Conservation (phyloP, 2,888 invertebrate species). For the Melanophora roralis region DNA sequence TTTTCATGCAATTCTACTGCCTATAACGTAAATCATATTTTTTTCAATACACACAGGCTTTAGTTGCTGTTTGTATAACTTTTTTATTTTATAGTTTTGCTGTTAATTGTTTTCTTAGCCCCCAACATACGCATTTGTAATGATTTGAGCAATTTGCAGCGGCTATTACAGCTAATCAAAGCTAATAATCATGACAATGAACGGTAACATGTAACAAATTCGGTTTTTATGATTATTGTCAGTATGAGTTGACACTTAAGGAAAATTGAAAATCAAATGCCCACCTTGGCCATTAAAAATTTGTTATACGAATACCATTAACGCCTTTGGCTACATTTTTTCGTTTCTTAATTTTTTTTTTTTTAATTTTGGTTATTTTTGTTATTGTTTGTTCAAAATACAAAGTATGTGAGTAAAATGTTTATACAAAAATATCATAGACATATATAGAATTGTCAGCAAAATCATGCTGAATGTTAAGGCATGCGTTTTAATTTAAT, state of each 20-base stretch:
- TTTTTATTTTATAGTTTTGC: slow-evolving; percentile 8
- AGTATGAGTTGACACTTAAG: slow-evolving; percentile 59
- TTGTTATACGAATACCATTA: slow-evolving; percentile 19
- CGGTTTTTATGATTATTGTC: slow-evolving; percentile 60
- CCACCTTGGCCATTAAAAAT: slow-evolving; percentile 51
- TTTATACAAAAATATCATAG: background rate
- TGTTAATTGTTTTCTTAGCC: slow-evolving; percentile 19
- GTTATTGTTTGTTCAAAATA: slow-evolving; percentile 22
- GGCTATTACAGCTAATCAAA: slow-evolving; percentile 55
- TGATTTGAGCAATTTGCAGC: slow-evolving; percentile 34
- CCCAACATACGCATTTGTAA: slow-evolving; percentile 44
- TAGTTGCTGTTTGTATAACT: background rate
- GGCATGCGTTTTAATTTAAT: slow-evolving; percentile 55
- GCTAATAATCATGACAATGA: slow-evolving; percentile 62
- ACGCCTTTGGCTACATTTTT: slow-evolving; percentile 40
- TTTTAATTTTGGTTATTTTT: background rate
- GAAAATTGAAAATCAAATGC: slow-evolving; percentile 56
- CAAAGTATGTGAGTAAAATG: background rate
- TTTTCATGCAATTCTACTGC: slow-evolving; percentile 20
- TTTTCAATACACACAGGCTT: background rate
- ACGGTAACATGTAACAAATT: slow-evolving; percentile 55
- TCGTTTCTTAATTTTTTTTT: background rate
- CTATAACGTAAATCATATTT: slow-evolving; percentile 57
- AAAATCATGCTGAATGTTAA: slow-evolving; percentile 50
- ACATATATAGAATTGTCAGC: slow-evolving; percentile 27